Percentiles rank a stretch among this genome's conserved stretches.
These are phyloP conservation scores for Caenorhabditis brenneri DNA, from an alignment of 1,140 invertebrate genomes.

Conservation along the genomic window DNA sequence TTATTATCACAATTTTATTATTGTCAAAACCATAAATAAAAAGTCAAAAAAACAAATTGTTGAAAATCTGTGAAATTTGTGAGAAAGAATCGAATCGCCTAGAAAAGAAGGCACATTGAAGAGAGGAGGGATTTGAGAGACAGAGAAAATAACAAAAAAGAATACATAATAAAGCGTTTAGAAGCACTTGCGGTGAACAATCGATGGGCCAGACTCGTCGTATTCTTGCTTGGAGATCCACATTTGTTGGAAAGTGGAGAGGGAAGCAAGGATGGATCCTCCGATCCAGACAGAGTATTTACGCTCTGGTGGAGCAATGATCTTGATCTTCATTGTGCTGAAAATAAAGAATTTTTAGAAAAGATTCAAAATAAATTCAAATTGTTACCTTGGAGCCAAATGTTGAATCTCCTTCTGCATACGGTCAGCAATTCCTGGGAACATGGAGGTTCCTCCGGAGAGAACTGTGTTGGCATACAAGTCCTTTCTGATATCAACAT, in stretches of 20 bases:
- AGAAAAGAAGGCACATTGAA: background rate
- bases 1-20: background rate
- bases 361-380: too few species aligned
- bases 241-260: slow-evolving; percentile 75
- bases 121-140: background rate
- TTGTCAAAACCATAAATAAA: background rate
- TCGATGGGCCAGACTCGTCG: slow-evolving; percentile 83
- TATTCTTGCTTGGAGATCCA: slow-evolving; percentile 74
- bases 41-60: background rate
- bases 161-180: slow-evolving; percentile 50
- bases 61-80: background rate
- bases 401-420: slow-evolving; percentile 75
- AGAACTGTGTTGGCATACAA: slow-evolving; percentile 73
- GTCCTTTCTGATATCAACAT: slow-evolving; percentile 73
- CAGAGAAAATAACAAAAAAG: background rate
- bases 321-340: slow-evolving; percentile 72
- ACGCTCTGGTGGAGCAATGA: slow-evolving; percentile 73
- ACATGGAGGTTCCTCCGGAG: slow-evolving; percentile 75
- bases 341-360: slow-evolving; percentile 50
- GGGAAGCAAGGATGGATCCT: slow-evolving; percentile 75
- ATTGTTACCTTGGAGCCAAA: slow-evolving; percentile 71
- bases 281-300: slow-evolving; percentile 74
- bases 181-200: slow-evolving; percentile 70
- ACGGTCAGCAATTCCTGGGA: slow-evolving; percentile 74
- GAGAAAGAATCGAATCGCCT: background rate